Evolutionary conservation across 2,797 vertebrate genomes (phyloP).

Genomic region (Podargus strigoides): DNA sequence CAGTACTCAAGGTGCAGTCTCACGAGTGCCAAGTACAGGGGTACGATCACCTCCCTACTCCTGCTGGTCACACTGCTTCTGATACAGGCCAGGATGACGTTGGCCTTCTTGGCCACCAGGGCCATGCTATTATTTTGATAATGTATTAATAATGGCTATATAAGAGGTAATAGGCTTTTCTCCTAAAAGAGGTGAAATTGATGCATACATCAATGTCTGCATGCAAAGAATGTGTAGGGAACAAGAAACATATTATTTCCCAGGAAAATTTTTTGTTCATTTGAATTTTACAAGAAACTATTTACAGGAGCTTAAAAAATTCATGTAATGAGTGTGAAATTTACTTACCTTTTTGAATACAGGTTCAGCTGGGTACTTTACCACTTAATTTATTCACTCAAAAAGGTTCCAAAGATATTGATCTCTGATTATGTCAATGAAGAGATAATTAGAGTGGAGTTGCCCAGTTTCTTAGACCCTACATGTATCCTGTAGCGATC

Average conservation of each 20-base stretch:
- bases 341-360: background rate
- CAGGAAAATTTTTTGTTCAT: background rate
- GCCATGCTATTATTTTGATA: background rate
- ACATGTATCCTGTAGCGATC: fast-evolving
- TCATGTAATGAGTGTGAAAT: background rate
- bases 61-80: too few species aligned
- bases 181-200: background rate
- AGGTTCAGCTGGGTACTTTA: background rate
- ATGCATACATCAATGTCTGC: background rate
- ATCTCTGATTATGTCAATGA: background rate
- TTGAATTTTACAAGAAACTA: background rate
- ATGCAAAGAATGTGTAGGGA: background rate
- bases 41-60: too few species aligned
- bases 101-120: too few species aligned
- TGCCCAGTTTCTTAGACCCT: background rate
- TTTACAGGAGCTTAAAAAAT: background rate
- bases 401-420: background rate
- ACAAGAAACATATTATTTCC: background rate
- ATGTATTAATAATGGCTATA: background rate
- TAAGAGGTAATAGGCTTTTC: background rate
- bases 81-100: too few species aligned
- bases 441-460: background rate
- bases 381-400: background rate
- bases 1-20: too few species aligned
- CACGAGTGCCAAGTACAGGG: too few species aligned